Conservation (phyloP, 1,140 invertebrate species). For the Panonychus citri region DNA sequence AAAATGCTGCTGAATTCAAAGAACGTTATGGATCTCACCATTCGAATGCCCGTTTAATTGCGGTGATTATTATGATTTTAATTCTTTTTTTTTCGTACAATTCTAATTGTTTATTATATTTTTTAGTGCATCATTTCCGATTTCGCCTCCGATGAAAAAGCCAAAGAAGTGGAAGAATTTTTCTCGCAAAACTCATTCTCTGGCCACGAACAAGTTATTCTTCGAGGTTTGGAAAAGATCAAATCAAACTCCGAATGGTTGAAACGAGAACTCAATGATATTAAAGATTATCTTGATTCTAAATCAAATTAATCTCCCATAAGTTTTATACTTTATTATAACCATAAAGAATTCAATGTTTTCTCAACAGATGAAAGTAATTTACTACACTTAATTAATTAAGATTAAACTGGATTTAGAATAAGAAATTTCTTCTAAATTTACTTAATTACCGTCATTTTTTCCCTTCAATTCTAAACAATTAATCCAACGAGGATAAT, state of each 20-base stretch:
- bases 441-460: background rate
- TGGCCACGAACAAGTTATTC: constrained; percentile 56
- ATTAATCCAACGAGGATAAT: no score
- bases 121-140: constrained; percentile 46
- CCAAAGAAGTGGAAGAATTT: constrained; percentile 56
- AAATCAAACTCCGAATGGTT: constrained; percentile 18
- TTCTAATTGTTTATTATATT: no score
- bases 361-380: background rate
- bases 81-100: background rate
- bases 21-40: background rate
- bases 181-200: constrained; percentile 48
- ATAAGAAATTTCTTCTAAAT: background rate
- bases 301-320: background rate
- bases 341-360: background rate
- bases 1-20: constrained; percentile 37
- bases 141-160: constrained; percentile 53
- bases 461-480: background rate
- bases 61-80: background rate
- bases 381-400: background rate
- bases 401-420: background rate
- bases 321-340: background rate
- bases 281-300: background rate
- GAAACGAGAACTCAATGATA: background rate
- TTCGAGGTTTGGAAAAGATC: constrained; percentile 69
- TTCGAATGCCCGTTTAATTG: background rate